phyloP scores from a whole-genome alignment of 2,797 vertebrate species.

The Pseudochirops corinnae region DNA sequence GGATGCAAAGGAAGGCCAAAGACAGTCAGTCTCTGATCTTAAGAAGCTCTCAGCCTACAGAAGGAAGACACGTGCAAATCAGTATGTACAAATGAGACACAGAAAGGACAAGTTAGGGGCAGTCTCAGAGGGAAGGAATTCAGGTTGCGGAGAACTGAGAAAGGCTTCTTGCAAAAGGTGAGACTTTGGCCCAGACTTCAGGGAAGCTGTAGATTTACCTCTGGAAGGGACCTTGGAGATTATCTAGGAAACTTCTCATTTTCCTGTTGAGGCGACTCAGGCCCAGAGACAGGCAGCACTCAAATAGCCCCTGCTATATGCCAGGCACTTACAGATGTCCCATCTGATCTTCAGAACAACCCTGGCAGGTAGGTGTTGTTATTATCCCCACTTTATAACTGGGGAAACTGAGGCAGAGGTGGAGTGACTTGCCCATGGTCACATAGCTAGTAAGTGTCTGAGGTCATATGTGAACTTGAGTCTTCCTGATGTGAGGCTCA shows the following conservation, averaged over 20 bases:
- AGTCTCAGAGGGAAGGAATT: background rate
- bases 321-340: background rate
- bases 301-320: background rate
- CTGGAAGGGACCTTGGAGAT: background rate
- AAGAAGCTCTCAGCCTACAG: background rate
- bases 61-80: background rate
- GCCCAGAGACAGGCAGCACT: background rate
- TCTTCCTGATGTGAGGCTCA: background rate
- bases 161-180: background rate
- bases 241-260: background rate
- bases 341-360: background rate
- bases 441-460: background rate
- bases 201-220: background rate
- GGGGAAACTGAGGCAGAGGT: background rate
- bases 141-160: background rate
- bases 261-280: background rate
- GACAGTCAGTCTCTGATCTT: background rate
- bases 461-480: background rate
- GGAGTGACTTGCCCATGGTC: background rate
- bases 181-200: background rate
- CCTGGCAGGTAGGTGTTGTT: background rate
- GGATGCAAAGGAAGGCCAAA: background rate
- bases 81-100: background rate
- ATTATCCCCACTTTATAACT: background rate
- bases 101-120: background rate